Evolutionary conservation across 2,113 vertebrate species (phyloP), one percentile per base, ranked within the genome.

Genomic region (Helogale parvula): DNA sequence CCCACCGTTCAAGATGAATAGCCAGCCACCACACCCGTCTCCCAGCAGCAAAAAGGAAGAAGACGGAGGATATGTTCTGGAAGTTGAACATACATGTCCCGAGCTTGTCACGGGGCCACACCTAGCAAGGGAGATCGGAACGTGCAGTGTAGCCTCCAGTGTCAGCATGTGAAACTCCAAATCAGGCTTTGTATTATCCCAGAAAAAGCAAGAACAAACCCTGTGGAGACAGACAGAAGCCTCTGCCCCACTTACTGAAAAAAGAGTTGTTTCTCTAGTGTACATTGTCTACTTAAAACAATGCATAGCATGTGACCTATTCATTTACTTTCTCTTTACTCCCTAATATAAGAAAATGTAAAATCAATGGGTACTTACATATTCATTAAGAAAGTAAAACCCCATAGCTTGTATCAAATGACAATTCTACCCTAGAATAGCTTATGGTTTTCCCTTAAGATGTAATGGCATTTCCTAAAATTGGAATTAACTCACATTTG

Each of bases 341-440:
- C n/a, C 38, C 66, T 81, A 52, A 71, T 13, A 27, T n/a, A 92
- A 84, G 54, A 82, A 88, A 96, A 90, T 16, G 54, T 77, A 96
- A 97, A 95, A 85, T 71, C 23, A 85, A 84, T 69, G 63, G 54
- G 7, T 74, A 4, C 86, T 94, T 85, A 45, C 79, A 93, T 31
- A 74, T 88, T 96, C n/a, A 95, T 93, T 94, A 87, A 94, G 88
- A 92, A 97, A 97, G 88, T 87, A 95, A 98, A 96, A 94, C n/a
- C 9, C 71, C 96, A 93, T 71, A 88, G 80, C 17, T 23, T 92
- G 79, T 93, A 93, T 85, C 80, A 94, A 92, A 96, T 94, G 89
- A 95, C 27, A 96, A 50, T 84, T 68, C 71, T 89, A 47, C 97
- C 80, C 66, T 94, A 13, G n/a, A 72, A 76, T 54, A 96, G 65